These are phyloP conservation scores for Bubo blakistoni DNA, from an alignment of 2,113 vertebrate genomes.

Conservation along the genomic window DNA sequence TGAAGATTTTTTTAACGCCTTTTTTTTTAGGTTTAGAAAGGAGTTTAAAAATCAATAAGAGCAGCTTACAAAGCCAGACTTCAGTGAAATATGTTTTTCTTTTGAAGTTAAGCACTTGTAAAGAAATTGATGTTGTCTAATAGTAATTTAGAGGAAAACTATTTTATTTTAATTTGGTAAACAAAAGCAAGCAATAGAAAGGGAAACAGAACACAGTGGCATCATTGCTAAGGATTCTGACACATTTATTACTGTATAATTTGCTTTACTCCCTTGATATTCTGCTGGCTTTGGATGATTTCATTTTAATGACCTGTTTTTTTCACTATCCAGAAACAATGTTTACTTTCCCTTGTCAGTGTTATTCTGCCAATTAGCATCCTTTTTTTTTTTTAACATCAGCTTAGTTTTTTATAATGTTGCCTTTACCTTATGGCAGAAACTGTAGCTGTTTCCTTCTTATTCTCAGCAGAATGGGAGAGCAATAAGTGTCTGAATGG, in stretches of 20 bases:
- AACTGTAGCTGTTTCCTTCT: neutral
- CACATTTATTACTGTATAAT: neutral
- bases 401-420: neutral
- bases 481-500: neutral
- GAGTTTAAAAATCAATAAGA: neutral
- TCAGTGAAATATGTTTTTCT: neutral
- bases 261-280: neutral
- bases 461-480: neutral
- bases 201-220: neutral
- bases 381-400: neutral
- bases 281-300: neutral
- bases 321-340: neutral
- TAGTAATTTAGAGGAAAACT: neutral
- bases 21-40: neutral
- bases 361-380: neutral
- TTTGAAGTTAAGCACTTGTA: neutral
- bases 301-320: neutral
- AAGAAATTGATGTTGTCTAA: neutral
- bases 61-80: neutral
- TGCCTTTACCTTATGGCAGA: neutral
- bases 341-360: neutral
- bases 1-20: neutral
- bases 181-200: neutral
- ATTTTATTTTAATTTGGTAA: neutral
- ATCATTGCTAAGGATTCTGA: neutral